phyloP scores from a whole-genome alignment of 2,113 vertebrate species.

The Myrmecophaga tridactyla region DNA sequence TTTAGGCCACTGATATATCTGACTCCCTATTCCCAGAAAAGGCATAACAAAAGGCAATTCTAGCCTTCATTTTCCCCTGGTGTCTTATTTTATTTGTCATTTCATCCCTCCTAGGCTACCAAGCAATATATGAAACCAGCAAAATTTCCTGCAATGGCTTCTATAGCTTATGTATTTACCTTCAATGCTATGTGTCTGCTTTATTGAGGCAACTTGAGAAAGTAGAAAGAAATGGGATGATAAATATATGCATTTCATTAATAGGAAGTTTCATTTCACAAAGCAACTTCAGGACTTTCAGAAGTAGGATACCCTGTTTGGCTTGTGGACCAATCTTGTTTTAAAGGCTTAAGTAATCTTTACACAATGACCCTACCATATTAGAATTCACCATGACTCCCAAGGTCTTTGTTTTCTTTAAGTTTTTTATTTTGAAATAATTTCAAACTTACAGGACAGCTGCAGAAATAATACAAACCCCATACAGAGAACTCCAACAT shows the following conservation, averaged over 20 bases:
- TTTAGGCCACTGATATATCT: slow-evolving; percentile 61
- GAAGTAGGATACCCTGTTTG: neutral
- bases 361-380: neutral
- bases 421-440: too few relatives aligned
- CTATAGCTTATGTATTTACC: rapidly evolving
- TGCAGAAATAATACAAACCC: too few relatives aligned
- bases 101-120: neutral
- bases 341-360: neutral
- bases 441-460: too few relatives aligned
- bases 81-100: neutral
- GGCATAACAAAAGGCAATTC: neutral
- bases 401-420: neutral
- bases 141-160: neutral
- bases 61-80: neutral
- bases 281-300: neutral
- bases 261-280: neutral
- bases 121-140: neutral
- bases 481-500: too few relatives aligned
- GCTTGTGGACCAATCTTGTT: neutral
- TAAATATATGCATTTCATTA: neutral
- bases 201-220: neutral
- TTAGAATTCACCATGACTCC: neutral
- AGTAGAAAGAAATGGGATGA: neutral
- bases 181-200: neutral
- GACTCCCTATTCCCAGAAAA: slow-evolving; percentile 42